Base-by-base conservation (phyloP, 2,113 vertebrate species). In the Cyprinus carpio region DNA sequence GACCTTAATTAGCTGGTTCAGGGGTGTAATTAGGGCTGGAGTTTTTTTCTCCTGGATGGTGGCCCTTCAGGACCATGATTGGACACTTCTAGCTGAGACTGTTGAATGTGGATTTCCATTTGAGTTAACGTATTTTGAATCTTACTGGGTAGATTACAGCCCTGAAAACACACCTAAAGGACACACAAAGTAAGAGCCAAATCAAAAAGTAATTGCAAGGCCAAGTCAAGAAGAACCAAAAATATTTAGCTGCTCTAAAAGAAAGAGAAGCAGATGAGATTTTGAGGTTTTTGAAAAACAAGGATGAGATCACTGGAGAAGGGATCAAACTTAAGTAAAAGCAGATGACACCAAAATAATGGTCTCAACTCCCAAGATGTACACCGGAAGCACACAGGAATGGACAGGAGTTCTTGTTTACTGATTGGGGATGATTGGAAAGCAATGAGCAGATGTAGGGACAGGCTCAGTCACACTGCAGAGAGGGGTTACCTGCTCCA, bases 401-500 rank as follows among this genome's bases (percentile, higher is more conserved):
- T 34, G 37, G 5, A 49, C 10, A 27, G 54, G 51, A 85, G 37
- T 46, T 2, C 60, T 65, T 84, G 46, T 34, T 78, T 31, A 37
- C 54, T 79, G 81, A 84, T 84, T 82, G 51, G 46, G 71, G 71
- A 71, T 84, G 46, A 84, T 75, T 86, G 12, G 51, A 84, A 72
- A 86, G 81, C 58, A 88, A 74, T 60, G 27, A 88, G 10, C 27
- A 60, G 75, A 74, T 58, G 78, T 31, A 71, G 60, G 8, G 31
- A 20, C 29, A 40, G 51, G 34, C 27, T 84, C 77, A 83, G 25
- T 9, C 7, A 23, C 34, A 76, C 29, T 85, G 81, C 25, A 69
- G 88, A 87, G 87, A 51, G 49, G 75, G 75, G 85, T 94, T 94
- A 94, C 94, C 94, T 95, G 92, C 87, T 90, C 90, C 88, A 87